Base-by-base conservation (phyloP, 2,797 vertebrate genomes). In the Galago senegalensis region DNA sequence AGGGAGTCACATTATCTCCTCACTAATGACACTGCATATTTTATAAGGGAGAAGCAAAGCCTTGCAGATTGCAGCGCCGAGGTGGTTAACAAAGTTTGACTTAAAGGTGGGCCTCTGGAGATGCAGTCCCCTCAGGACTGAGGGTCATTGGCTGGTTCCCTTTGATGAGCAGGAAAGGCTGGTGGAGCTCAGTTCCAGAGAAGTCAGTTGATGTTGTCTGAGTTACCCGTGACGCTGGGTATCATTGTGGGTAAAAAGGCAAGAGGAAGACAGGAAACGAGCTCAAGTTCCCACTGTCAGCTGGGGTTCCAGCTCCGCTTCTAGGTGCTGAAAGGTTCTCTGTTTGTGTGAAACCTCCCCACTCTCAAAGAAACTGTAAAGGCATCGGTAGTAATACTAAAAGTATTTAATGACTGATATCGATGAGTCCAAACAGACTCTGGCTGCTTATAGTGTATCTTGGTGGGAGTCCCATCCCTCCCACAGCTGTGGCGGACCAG, bases 11-110 rank as follows among this genome's bases (percentile, higher is more conserved):
- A 5, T 18, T 23, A 56, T 58, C 89, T 91, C 73, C 89, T 87
- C 73, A 40, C 67, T 75, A 87, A 80, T 16, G 77, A 11, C 40
- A 21, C 1, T 97, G 89, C 58, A 80, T 95, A 72, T 93, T 97
- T 96, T 79, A 97, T 93, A 79, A 89, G 72, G 60, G 56, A 89
- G 67, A 18, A 70, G 61, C n/a, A 6, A n/a, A 23, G 61, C 25
- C 46, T 86, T 60, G 56, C 56, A 27, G n/a, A 40, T 8, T 37
- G 86, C 75, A 18, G 0, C 49, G 29, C 29, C 17, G 0, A 20
- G 0, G 25, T 37, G n/a, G 67, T n/a, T 69, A 11, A 7, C 27
- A 21, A 69, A 84, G 21, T 73, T 11, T 65, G 43, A 34, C 56
- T 84, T 84, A 65, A 37, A 63, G 81, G 17, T 0, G 43, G n/a